Base-by-base conservation (phyloP, 2,888 invertebrate genomes). In the Pharmacophagus antenor region DNA sequence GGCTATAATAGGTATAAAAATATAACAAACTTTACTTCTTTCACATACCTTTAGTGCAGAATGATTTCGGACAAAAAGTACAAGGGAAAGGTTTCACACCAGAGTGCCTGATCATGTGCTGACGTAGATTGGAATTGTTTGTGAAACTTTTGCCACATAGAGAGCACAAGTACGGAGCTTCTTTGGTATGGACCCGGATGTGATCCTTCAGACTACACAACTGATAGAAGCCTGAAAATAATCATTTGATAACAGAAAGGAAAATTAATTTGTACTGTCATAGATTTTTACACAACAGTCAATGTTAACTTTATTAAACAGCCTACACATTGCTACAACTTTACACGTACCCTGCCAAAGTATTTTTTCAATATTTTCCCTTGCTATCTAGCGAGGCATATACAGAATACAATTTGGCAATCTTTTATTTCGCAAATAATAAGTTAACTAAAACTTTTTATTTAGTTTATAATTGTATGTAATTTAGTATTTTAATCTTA, bases 131-230 rank as follows among this genome's bases (percentile, higher is more conserved):
- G 53, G 92, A 92, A 46, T 86, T 80, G 68, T 91, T 92, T 6
- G 85, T 83, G 66, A 93, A 92, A 0, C 92, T 86, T 60, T 90
- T 92, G 0, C 92, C 92, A 51, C 93, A 93, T 67, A 92, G 76
- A 0, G 92, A 88, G 67, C 93, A 93, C 4, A 92, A 73, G 68
- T 76, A 92, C 0, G 92, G 92, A 0, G 91, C 88, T 69, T 92
- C 92, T 0, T 92, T 91, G 0, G 91, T 91, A 68, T 92, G 92
- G 0, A 84, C 91, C 0, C 92, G 80, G 44, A 92, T 70, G 66
- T 92, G 92, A 63, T 92, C 92, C 58, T 92, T 92, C 0, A 93
- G 70, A 25, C 88, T 92, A 67, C 92, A 92, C 4, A 89, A 73
- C 70, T 92, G 92, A 0, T 79, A 74, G 70, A 92, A 92, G 4